Base-by-base conservation (phyloP, 2,797 vertebrate genomes). In the Pitangus sulphuratus region DNA sequence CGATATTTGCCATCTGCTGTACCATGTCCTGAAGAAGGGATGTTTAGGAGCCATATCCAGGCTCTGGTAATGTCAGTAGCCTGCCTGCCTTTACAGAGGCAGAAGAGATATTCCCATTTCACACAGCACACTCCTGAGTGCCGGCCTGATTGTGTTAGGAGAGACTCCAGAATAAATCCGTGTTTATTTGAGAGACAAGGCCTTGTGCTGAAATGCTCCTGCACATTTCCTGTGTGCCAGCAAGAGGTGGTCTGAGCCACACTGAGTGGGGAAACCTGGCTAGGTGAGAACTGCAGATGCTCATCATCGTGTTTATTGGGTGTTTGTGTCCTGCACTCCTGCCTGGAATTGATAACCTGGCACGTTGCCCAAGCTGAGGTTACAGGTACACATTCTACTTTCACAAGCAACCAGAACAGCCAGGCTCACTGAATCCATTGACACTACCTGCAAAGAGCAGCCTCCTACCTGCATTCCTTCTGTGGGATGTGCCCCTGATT, bases 251-350 rank as follows among this genome's bases (percentile, higher is more conserved):
- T 33, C 5, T 1, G 28, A 90, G 68, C 64, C 70, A 51, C 61
- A n/a, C 21, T 1, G 28, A 42, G 17, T 47, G 74, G 53, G 50
- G 50, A 88, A 35, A 12, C 6, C 21, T n/a, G 40, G 39, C 58
- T 4, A 40, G 80, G 90, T 2, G 0, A 51, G 75, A 57, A 9
- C 37, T 75, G 81, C 51, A 35, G 69, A 5, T 65, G 47, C 39
- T 72, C 19, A 11, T 60, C 20, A 37, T 20, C 1, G 0, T 35
- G 8, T 75, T 84, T 75, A 39, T 64, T 40, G 22, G 71, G 51
- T 0, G 0, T 74, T 62, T 54, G 15, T 62, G 14, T 62, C 33
- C 56, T 48, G 66, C 51, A 18, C 8, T 21, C 18, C 1, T 42
- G 37, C 48, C 40, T 92, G 92, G 74, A 82, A 39, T 56, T 58